Conservation (phyloP, 2,888 invertebrate species). For the Lapara coniferarum region DNA sequence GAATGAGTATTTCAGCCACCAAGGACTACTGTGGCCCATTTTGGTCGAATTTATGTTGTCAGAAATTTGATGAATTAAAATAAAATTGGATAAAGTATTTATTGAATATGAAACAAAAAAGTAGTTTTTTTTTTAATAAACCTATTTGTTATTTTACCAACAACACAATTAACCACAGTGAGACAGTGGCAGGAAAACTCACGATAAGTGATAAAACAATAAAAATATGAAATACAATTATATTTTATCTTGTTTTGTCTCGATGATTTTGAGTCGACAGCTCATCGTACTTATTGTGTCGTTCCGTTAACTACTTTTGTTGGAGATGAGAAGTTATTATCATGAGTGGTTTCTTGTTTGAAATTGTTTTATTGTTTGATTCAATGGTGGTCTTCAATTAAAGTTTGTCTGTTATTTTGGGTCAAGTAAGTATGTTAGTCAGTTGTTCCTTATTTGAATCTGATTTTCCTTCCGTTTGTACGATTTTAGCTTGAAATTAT, state of each 20-base stretch:
- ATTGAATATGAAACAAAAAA: too few species aligned
- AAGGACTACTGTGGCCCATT: too few species aligned
- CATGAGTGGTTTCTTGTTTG: neutral
- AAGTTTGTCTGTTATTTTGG: neutral
- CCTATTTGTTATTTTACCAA: neutral
- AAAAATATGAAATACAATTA: constrained; percentile 42
- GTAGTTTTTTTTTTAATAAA: neutral
- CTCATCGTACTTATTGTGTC: constrained; percentile 75
- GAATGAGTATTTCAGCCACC: too few species aligned
- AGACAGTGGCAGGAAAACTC: constrained; percentile 39
- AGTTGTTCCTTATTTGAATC: too few species aligned
- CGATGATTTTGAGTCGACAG: constrained; percentile 48
- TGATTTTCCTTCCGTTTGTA: too few species aligned
- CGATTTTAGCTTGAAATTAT: too few species aligned
- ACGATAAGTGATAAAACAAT: constrained; percentile 47
- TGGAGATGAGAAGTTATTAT: constrained; percentile 10
- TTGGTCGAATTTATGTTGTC: too few species aligned
- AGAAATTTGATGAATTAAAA: too few species aligned
- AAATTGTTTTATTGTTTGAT: constrained; percentile 12
- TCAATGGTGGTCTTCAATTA: neutral
- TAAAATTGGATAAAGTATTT: too few species aligned
- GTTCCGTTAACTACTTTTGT: constrained; percentile 71
- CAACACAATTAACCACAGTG: constrained; percentile 35
- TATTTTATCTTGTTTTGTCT: constrained; percentile 56
- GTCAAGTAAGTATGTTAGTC: too few species aligned